Evolutionary conservation across 2,797 vertebrate genomes (phyloP), one percentile per base, ranked within the genome.

Genomic region (Syngnathus acus): DNA sequence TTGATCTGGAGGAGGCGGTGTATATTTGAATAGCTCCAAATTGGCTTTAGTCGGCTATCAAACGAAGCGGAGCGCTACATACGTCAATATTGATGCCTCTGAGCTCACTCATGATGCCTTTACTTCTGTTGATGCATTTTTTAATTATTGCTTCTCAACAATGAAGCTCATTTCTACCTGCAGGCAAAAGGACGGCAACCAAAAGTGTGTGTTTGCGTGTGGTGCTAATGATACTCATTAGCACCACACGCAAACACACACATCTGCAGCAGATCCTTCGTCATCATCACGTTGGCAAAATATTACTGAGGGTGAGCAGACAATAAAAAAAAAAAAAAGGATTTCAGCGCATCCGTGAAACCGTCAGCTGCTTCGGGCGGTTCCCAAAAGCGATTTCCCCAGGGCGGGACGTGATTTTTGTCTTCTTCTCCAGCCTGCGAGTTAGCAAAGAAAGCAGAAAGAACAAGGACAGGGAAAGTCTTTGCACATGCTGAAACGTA

Each of bases 111-210:
- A 50, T 50, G 50, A 53, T n/a, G n/a, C 50, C 50, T 53, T 40
- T 58, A 38, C 32, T 58, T 58, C 55, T 38, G 32, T 32, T 39
- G 10, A 10, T 10, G 39, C 32, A 10, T 57, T 37, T 38, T 59
- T 19, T 40, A 59, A 59, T 59, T 38, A 59, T n/a, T 59, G 57
- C 37, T n/a, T 17, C 58, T 40, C 37, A 60, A 60, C 40, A n/a
- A 60, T 60, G 38, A 37, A 60, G 37, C 8, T 3, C 0, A 26
- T 57, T 60, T 60, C 37, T 17, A 42, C 40, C n/a, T 45, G 42
- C 13, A 21, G n/a, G 40, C 17, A 39, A 40, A 62, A 62, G 5
- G 11, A 60, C 4, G 39, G 14, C 40, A 63, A 37, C 2, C 32
- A 37, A 47, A 64, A 13, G 37, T 23, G 23, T 23, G 23, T 23